These are phyloP conservation scores for Brachyrhaphis roseni DNA, from an alignment of 2,797 vertebrate species.

Conservation along the genomic window DNA sequence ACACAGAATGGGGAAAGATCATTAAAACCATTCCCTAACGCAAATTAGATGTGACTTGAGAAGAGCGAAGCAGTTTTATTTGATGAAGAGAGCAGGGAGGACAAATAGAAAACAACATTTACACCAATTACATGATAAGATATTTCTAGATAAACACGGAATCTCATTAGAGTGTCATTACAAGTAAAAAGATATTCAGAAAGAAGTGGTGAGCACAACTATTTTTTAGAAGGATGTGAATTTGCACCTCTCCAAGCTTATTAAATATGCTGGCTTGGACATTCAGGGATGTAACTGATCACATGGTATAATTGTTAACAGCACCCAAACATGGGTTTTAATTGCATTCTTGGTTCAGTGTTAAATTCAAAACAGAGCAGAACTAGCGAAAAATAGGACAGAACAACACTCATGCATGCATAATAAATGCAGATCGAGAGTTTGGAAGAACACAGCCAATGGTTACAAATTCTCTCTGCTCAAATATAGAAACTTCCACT, in stretches of 20 bases:
- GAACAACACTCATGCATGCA: slow-evolving; percentile 51
- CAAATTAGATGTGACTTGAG: slow-evolving; percentile 12
- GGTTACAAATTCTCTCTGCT: slow-evolving; percentile 55
- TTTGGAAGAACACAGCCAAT: slow-evolving; percentile 31
- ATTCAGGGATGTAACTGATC: slow-evolving; percentile 29
- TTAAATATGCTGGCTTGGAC: slow-evolving; percentile 25
- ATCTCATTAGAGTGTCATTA: slow-evolving; percentile 3
- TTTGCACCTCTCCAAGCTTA: slow-evolving; percentile 12
- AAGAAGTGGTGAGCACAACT: slow-evolving; percentile 3
- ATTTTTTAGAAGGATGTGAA: slow-evolving; percentile 1
- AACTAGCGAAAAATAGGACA: slow-evolving; percentile 36
- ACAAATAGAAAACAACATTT: slow-evolving; percentile 12
- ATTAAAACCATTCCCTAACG: slow-evolving; percentile 21
- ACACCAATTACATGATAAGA: slow-evolving; percentile 10
- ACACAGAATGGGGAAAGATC: slow-evolving; percentile 7
- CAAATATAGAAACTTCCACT: slow-evolving; percentile 38
- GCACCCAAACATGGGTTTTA: slow-evolving; percentile 37
- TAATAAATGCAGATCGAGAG: slow-evolving; percentile 51
- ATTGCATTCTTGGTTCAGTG: slow-evolving; percentile 41
- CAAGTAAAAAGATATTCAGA: neutral
- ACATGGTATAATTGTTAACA: slow-evolving; percentile 50
- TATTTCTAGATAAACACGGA: slow-evolving; percentile 6
- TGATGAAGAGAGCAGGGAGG: slow-evolving; percentile 4
- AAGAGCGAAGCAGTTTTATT: slow-evolving; percentile 28
- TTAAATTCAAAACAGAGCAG: slow-evolving; percentile 43